Evolutionary conservation across 2,888 invertebrate genomes (phyloP), one percentile per base, ranked within the genome.

Genomic region (Caenorhabditis sp.): DNA sequence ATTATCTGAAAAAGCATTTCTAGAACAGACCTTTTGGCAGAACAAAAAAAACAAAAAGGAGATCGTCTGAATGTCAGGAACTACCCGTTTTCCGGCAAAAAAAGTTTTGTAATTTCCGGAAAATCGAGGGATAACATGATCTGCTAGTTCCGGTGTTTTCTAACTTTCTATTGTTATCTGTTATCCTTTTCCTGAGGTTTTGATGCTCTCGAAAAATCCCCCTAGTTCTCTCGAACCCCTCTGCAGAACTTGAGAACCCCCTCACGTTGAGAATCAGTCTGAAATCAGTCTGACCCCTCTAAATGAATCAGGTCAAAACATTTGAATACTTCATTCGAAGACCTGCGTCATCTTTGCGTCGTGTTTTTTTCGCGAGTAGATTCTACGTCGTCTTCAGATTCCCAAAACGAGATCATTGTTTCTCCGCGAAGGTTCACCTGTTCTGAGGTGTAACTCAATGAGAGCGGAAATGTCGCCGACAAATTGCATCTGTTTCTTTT

Each of bases 391-490:
- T 44, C 63, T 24, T 5, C 0, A 16, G 5, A 63, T 10, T 12
- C n/a, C 1, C 16, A 19, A 31, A 58, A 28, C 31, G 26, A 35
- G 47, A 64, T 64, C 64, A 44, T 64, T 64, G 64, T 64, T 47
- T 22, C 47, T 19, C 12, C 22, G 22, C n/a, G 14, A 1, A 28
- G 19, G 26, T 64, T 44, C 64, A 64, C 64, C 64, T 64, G 64
- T 44, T 64, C 44, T 63, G 41, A 63, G 26, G 44, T n/a, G n/a
- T 63, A 63, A 44, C 51, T 54, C 10, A 35, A 12, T 63, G 24
- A 14, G 2, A 6, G 38, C 63, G 44, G 64, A 64, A 64, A 64
- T 47, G 47, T 64, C 47, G 64, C 24, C 64, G 64, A 64, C 47
- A 28, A 16, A 47, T 64, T 64, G 19, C 64, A 64, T 47, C 64